A percentile compares a stretch with the other conserved stretches of the same genome.
Evolutionary conservation across 2,888 invertebrate species (phyloP).

Genomic region (Diarsia rubi): DNA sequence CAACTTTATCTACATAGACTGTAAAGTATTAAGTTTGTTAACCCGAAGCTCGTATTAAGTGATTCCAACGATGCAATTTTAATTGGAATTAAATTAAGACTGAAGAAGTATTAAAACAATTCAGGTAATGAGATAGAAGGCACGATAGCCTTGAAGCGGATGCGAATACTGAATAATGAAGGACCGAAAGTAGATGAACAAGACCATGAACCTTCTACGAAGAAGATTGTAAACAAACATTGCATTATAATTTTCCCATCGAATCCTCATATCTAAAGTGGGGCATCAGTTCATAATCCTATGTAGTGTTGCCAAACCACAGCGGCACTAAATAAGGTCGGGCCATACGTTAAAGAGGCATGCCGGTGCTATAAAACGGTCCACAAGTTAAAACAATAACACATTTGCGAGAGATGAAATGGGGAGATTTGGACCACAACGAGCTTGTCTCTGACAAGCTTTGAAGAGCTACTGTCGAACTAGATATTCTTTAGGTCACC

Average conservation of each 20-base stretch:
- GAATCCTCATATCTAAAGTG: conserved; percentile 56
- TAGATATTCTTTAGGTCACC: conserved; percentile 73
- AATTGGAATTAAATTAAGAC: conserved; percentile 12
- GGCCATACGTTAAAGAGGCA: conserved; percentile 66
- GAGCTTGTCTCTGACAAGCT: conserved; percentile 54
- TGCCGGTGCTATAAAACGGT: conserved; percentile 74
- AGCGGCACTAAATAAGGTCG: conserved; percentile 74
- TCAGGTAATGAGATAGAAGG: neutral
- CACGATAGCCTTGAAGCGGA: conserved; percentile 1
- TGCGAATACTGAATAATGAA: conserved; percentile 14
- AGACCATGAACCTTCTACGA: neutral
- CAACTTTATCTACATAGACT: conserved; percentile 58
- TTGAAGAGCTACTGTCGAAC: conserved; percentile 66
- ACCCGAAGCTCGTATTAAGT: conserved; percentile 36
- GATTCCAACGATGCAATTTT: conserved; percentile 27
- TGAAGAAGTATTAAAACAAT: conserved; percentile 6
- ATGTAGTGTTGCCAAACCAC: conserved; percentile 69
- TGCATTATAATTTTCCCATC: conserved; percentile 55
- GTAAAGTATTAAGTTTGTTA: conserved; percentile 60
- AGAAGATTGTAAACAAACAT: conserved; percentile 44
- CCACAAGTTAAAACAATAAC: conserved; percentile 85
- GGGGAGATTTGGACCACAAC: conserved; percentile 73
- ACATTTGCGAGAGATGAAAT: conserved; percentile 80
- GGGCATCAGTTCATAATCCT: conserved; percentile 52
- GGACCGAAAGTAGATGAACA: conserved; percentile 12